A percentile compares a stretch with the other conserved stretches of the same genome.
Evolutionary conservation across 1,140 invertebrate species (phyloP).

Genomic region (Drosophila punjabiensis): DNA sequence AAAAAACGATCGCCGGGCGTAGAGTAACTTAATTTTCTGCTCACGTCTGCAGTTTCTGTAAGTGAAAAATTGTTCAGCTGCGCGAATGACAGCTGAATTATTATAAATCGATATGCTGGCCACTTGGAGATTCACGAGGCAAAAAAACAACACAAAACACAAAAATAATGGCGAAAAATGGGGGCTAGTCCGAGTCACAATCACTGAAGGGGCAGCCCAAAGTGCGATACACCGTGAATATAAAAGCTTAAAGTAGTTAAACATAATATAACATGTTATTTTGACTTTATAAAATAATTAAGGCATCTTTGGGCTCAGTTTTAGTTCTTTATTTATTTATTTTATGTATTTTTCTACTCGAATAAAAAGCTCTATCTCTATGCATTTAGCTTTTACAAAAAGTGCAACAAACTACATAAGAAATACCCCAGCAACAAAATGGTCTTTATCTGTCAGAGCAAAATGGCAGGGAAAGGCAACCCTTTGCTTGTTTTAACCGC

Average conservation of each 20-base stretch:
- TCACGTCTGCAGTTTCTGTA: conserved; percentile 80
- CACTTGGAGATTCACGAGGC: conserved; percentile 35
- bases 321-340: no score
- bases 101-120: conserved; percentile 80
- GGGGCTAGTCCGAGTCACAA: conserved; percentile 43
- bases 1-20: conserved; percentile 20
- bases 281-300: no score
- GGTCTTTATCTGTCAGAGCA: background rate
- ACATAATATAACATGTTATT: no score
- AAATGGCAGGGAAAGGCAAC: conserved; percentile 18
- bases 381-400: background rate
- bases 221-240: conserved; percentile 17
- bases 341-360: no score
- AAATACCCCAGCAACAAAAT: background rate
- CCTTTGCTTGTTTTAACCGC: conserved; percentile 28
- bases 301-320: no score
- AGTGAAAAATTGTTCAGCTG: conserved; percentile 79
- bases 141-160: background rate
- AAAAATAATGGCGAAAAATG: conserved; percentile 41
- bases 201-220: conserved; percentile 13
- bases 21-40: conserved; percentile 80
- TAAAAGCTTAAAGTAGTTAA: background rate
- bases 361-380: no score
- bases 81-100: conserved; percentile 83
- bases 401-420: background rate